Base-by-base conservation (phyloP, 1,140 invertebrate species). In the Brachionus angularis region DNA sequence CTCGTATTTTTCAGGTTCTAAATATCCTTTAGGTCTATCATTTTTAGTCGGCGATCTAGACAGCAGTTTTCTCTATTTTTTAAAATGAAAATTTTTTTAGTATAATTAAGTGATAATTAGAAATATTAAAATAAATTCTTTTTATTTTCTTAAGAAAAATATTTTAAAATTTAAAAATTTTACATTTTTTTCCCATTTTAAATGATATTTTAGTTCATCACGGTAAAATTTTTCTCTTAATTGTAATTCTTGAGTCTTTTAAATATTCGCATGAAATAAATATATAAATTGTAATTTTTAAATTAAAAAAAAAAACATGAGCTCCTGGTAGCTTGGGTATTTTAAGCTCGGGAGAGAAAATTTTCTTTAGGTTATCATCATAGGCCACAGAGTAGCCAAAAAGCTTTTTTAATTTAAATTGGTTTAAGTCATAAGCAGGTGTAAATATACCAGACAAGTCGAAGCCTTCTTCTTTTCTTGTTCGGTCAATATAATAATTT, bases 401-500 rank as follows among this genome's bases (percentile, higher is more conserved):
- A 29, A 58, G 27, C 21, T 58, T 58, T 39, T 58, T 58, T 14
- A 58, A 25, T 58, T 39, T 58, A 25, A 58, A 58, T 23, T 58
- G 53, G 16, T 39, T 58, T 12, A 67, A 27, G 31, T 67, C 62
- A 23, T 67, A 67, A 18, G 62, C 42, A 4, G 62, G 47, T 12
- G 42, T 46, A 5, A 47, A n/a, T 12, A 67, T 50, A 18, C 42
- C 47, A 42, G 42, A 47, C 23, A 67, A 46, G 10, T 67, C 62
- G 23, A 67, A 67, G 21, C 14, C 39, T 36, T 67, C 62, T 27
- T 67, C 62, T 7, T 21, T n/a, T 46, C 62, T 46, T 27, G 42
- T 67, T 14, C 62, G n/a, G 14, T 67, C 42, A 29, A 67, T 50
- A 27, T 67, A 67, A 34, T 67, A 67, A 47, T 67, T 46, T 47